Percentiles rank a stretch among this genome's conserved stretches.
Evolutionary conservation across 2,113 vertebrate species (phyloP).

Genomic region (Emberiza fucata): DNA sequence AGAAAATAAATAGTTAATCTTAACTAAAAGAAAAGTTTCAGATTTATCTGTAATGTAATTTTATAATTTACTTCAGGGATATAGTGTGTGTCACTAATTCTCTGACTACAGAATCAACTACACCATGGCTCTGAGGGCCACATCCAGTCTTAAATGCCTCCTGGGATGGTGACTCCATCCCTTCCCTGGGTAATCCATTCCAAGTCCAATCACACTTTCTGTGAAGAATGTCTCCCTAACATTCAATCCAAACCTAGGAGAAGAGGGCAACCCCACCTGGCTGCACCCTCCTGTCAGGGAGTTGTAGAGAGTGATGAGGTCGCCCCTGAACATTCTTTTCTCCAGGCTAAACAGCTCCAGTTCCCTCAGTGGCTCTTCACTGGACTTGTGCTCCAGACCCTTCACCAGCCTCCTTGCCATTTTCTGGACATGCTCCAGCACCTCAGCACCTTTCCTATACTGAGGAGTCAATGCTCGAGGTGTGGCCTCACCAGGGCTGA

Average conservation of each 20-base stretch:
- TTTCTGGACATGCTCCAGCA: not conserved
- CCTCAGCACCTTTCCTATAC: not conserved
- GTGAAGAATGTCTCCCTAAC: not conserved
- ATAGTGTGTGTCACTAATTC: not conserved
- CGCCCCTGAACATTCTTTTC: not conserved
- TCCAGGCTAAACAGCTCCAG: not conserved
- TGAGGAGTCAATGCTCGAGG: not conserved
- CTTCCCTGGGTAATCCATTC: not conserved
- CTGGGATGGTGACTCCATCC: not conserved
- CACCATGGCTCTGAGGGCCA: not conserved
- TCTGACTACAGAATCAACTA: not conserved
- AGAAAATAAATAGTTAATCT: fast-evolving
- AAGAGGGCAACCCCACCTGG: fast-evolving
- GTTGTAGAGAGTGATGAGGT: not conserved
- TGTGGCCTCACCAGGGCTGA: fast-evolving
- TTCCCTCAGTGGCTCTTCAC: not conserved
- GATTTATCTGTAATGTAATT: not conserved
- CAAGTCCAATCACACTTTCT: not conserved
- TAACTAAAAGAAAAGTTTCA: not conserved
- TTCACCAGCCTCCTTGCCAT: not conserved
- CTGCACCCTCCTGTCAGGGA: not conserved
- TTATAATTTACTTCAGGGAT: not conserved
- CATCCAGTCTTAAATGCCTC: not conserved
- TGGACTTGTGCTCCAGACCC: not conserved
- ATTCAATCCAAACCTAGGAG: not conserved